These are phyloP conservation scores for Tangara arthus DNA, from an alignment of 2,797 vertebrate species.

Conservation along the genomic window DNA sequence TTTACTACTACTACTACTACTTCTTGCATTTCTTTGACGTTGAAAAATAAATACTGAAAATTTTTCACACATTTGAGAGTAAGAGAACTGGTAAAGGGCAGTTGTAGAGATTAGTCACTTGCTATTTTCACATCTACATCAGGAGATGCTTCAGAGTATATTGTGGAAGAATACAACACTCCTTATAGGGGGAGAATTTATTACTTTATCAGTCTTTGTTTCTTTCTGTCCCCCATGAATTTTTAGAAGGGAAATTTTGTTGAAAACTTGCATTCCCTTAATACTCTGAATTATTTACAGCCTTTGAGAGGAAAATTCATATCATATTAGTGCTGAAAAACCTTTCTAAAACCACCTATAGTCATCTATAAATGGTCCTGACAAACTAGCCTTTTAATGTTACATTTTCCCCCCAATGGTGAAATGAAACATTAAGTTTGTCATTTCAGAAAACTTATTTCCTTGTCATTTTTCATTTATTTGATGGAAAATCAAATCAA, in stretches of 20 bases:
- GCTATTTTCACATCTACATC: not conserved
- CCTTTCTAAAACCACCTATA: not conserved
- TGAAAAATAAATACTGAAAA: not conserved
- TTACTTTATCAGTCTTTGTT: not conserved
- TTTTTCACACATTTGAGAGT: not conserved
- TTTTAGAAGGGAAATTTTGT: not conserved
- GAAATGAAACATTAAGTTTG: not conserved
- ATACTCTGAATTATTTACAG: not conserved
- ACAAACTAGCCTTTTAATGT: not conserved
- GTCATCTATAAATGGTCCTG: not conserved
- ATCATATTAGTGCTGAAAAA: not conserved
- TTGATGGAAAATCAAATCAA: not conserved
- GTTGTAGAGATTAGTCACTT: not conserved
- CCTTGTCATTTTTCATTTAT: not conserved
- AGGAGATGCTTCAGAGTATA: not conserved
- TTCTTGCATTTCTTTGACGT: not conserved
- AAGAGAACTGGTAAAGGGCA: not conserved
- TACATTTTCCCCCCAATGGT: not conserved
- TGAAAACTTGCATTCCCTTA: not conserved
- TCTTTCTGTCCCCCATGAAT: not conserved
- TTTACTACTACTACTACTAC: too few species aligned
- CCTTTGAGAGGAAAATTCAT: not conserved
- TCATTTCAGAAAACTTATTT: not conserved
- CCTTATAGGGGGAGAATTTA: not conserved
- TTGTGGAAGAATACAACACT: not conserved